Base-by-base conservation (phyloP, 2,797 vertebrate genomes). In the Hippocampus kuda region DNA sequence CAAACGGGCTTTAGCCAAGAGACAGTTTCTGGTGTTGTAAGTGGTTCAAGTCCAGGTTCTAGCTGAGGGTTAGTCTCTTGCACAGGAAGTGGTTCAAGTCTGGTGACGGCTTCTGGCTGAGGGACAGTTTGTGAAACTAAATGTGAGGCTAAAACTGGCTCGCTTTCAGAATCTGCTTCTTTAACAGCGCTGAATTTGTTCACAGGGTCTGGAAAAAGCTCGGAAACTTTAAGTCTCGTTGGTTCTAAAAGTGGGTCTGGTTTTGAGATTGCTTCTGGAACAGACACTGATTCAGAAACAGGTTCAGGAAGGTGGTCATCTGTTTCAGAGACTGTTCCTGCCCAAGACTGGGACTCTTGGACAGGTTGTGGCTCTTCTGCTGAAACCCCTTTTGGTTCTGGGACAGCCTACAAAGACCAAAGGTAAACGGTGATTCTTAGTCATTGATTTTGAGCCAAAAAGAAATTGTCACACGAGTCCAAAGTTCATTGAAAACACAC, bases 61-160 rank as follows among this genome's bases (percentile, higher is more conserved):
- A 61, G 66, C 12, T 53, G 4, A 54, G 38, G 27, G 9, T 1
- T 30, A 46, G 27, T 10, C 42, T 56, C 66, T 54, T 8, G 66
- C 3, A 10, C 27, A 13, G 69, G 30, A 49, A 70, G 56, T 8
- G 65, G 65, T 20, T 51, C 72, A 27, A 63, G 22, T 42, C 70
- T 66, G 48, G 67, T 30, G 0, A 65, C 57, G 18, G 73, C 22
- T 10, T 48, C 68, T 27, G 51, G 61, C 27, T 26, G 68, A 9
- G 56, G 15, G 2, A 16, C 65, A 20, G 69, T 63, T 48, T 72
- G 74, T 18, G 65, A 56, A 15, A 8, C 61, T 15, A 41, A 20
- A 41, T 9, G 27, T 6, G 49, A 44, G 64, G 56, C 65, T n/a
- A 67, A 66, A 4, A 66, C 72, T 56, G 57, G 16, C 77, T 84